Conservation (phyloP, 2,888 invertebrate species). For the Argyra leucocephala region DNA sequence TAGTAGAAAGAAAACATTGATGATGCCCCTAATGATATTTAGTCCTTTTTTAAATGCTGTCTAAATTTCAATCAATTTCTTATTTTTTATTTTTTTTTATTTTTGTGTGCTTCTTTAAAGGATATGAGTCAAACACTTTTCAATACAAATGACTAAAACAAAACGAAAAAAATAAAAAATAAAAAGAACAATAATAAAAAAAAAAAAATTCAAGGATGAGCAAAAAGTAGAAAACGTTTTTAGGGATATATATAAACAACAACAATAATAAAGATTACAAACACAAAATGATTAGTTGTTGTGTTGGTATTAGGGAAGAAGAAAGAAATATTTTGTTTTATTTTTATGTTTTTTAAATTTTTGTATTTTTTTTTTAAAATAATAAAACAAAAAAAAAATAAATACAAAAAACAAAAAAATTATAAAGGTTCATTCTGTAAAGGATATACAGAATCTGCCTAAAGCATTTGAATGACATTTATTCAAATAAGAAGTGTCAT, state of each 20-base stretch:
- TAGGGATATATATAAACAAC: too few relatives aligned
- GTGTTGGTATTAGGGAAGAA: too few relatives aligned
- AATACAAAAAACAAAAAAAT: too few relatives aligned
- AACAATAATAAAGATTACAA: too few relatives aligned
- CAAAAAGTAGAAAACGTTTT: neutral
- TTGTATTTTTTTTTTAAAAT: neutral
- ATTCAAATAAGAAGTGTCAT: neutral
- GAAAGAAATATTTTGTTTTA: neutral
- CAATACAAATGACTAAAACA: neutral
- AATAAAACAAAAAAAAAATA: too few relatives aligned
- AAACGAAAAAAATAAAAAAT: too few relatives aligned
- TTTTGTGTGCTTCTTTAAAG: neutral
- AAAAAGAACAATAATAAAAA: neutral
- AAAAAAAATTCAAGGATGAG: neutral
- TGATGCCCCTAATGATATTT: constrained; percentile 2
- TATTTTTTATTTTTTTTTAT: neutral
- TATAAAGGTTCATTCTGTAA: neutral
- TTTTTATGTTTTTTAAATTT: neutral
- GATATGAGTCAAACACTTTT: neutral
- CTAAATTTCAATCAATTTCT: constrained; percentile 6
- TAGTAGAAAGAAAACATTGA: neutral
- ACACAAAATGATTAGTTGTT: too few relatives aligned
- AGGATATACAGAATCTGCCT: neutral
- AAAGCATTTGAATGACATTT: constrained; percentile 1
- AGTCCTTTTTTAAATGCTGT: constrained; percentile 6